phyloP scores from a whole-genome alignment of 2,888 invertebrate species.

The Drosophila peninsularis region DNA sequence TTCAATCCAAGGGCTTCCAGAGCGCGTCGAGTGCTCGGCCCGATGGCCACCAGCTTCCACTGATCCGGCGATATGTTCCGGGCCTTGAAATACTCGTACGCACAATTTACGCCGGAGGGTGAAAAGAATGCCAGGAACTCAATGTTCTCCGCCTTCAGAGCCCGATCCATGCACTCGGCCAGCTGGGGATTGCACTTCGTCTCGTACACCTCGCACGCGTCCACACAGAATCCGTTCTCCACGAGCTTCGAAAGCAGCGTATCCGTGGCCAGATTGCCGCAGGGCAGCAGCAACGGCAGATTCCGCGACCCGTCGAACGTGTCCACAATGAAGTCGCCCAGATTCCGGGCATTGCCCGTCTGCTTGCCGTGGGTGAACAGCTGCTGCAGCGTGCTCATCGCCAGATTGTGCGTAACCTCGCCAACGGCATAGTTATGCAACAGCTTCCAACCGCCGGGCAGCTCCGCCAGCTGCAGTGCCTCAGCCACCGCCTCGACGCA shows the following conservation, averaged over 20 bases:
- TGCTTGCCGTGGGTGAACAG: conserved; percentile 86
- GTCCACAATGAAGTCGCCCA: conserved; percentile 85
- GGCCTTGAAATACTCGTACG: conserved; percentile 84
- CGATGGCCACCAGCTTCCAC: conserved; percentile 86
- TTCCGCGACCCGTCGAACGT: conserved; percentile 84
- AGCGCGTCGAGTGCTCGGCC: conserved; percentile 86
- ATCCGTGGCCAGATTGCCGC: conserved; percentile 86
- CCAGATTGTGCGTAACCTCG: conserved; percentile 86
- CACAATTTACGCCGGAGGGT: conserved; percentile 86
- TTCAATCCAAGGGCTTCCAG: conserved; percentile 84
- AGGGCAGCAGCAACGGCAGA: conserved; percentile 86
- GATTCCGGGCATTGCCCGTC: conserved; percentile 86
- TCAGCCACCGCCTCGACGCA: conserved; percentile 85
- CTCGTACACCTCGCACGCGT: conserved; percentile 86
- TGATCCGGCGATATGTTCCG: conserved; percentile 76
- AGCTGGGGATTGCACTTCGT: conserved; percentile 85
- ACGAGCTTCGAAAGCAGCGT: conserved; percentile 85
- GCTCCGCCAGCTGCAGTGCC: conserved; percentile 84
- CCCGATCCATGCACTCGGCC: conserved; percentile 83
- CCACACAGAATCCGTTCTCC: conserved; percentile 84
- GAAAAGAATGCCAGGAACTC: conserved; percentile 87
- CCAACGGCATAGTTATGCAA: conserved; percentile 86
- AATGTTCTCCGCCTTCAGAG: conserved; percentile 83
- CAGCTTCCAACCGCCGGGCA: conserved; percentile 84
- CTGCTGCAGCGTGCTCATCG: conserved; percentile 84